These are phyloP conservation scores for Hymenochirus boettgeri DNA, from an alignment of 2,113 vertebrate species.

Conservation along the genomic window DNA sequence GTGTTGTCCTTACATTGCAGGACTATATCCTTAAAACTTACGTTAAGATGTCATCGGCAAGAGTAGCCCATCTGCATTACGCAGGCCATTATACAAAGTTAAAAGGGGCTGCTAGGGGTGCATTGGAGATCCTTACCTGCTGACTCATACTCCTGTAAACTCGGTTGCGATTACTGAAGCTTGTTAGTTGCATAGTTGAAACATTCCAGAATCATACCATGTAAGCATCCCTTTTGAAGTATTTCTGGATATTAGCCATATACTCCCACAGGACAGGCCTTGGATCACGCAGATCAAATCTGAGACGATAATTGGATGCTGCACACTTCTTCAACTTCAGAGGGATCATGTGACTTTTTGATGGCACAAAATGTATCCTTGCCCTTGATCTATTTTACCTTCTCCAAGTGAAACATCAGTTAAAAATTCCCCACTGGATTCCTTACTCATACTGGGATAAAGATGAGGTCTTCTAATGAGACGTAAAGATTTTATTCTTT, in stretches of 20 bases:
- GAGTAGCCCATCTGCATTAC: no score
- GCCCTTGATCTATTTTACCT: no score
- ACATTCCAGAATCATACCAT: conserved; percentile 2
- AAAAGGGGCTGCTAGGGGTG: background rate
- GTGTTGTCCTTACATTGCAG: no score
- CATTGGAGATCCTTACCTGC: conserved; percentile 21
- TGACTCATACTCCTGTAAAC: conserved; percentile 8
- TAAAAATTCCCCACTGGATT: no score
- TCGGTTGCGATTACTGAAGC: conserved; percentile 21
- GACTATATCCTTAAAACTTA: no score
- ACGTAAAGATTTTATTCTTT: no score
- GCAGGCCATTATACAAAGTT: no score
- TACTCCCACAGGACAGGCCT: conserved; percentile 9
- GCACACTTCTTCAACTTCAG: conserved; percentile 15
- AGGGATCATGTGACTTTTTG: background rate
- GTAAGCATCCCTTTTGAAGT: conserved; percentile 29
- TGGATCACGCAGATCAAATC: conserved; percentile 20
- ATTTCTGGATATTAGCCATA: conserved; percentile 3
- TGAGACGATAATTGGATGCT: conserved; percentile 15
- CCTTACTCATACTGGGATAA: no score
- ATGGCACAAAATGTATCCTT: background rate
- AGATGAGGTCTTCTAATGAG: no score
- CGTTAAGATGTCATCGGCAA: no score
- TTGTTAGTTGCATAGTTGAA: conserved; percentile 21
- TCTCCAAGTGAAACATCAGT: no score